Base-by-base conservation (phyloP, 2,888 invertebrate genomes). In the Coenonympha glycerion region DNA sequence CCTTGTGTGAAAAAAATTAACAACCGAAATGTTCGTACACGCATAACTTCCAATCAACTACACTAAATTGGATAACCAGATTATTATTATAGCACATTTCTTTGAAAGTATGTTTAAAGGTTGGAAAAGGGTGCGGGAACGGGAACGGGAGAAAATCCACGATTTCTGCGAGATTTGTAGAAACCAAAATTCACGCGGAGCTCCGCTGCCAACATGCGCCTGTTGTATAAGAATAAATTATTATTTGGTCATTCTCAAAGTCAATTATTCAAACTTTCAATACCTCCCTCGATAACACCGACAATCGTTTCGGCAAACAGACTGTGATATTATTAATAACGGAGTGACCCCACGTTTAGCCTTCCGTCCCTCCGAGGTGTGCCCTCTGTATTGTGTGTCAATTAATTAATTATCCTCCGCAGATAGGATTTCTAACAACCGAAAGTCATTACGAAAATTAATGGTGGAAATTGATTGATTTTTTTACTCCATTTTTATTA, bases 321-420 rank as follows among this genome's bases (percentile, higher is more conserved):
- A 26, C 45, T 30, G 6, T 11, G 8, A 15, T 30, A 24, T 45
- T 40, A n/a, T 50, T 50, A 28, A 30, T 26, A 22, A 18, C 52
- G 34, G 34, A 60, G 53, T 67, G 68, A 65, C 70, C 71, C 68
- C 61, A 40, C 41, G 50, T 50, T 53, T 51, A 47, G 45, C 60
- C 52, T n/a, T 57, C 53, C 41, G 30, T 36, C 57, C 49, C 56
- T 47, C 53, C 21, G 54, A 57, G 56, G 61, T 59, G 57, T 54
- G 59, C 64, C 73, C 69, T 63, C 52, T 31, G 63, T 66, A 71
- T 76, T 70, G 74, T 76, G 15, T 76, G 75, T 75, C 79, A 76
- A 79, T 82, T 82, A 83, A 83, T 83, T 82, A 82, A 83, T 82
- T 82, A 82, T 76, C 74, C 64, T 62, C 63, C 65, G 64, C 61